Evolutionary conservation across 2,797 vertebrate genomes (phyloP), one percentile per base, ranked within the genome.

Genomic region (Bradypodion pumilum): DNA sequence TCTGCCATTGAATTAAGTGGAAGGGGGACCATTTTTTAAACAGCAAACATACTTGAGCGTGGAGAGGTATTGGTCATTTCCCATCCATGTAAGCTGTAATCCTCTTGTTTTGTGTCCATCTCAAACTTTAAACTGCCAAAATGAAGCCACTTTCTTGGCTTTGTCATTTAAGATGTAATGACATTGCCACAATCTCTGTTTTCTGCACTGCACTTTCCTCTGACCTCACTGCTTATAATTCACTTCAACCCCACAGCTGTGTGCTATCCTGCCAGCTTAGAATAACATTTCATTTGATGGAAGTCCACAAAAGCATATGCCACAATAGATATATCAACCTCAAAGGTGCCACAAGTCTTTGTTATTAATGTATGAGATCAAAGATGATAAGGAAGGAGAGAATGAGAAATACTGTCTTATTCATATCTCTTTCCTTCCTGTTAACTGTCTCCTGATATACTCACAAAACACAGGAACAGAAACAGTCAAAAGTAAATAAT

Each of bases 391-490:
- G 37, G 25, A 73, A 62, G 15, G 56, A 35, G 16, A 73, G 25
- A 35, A 25, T 8, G 37, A 3, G 32, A 65, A 44, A 74, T 42
- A n/a, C 15, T 80, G 44, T 46, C 37, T n/a, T 60, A n/a, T 19
- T 77, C 9, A 27, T 66, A 56, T 66, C 83, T 91, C 78, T 82
- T 92, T 85, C 84, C 75, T 37, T 59, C 59, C 21, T n/a, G 44
- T 65, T 85, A 7, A 80, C 72, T 70, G 59, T 87, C 66, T 89
- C 46, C 72, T 88, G 63, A 85, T 0, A 46, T 1, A 23, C 78
- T 86, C 83, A 84, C 88, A 88, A 90, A 88, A 77, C 19, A 60
- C 42, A 89, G 83, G 79, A 88, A 66, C 37, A 86, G 86, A 87
- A 90, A 83, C 86, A n/a, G 62, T 59, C 78, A 88, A 85, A 77